These are phyloP conservation scores for Champsocephalus gunnari DNA, from an alignment of 2,797 vertebrate genomes.

Conservation along the genomic window DNA sequence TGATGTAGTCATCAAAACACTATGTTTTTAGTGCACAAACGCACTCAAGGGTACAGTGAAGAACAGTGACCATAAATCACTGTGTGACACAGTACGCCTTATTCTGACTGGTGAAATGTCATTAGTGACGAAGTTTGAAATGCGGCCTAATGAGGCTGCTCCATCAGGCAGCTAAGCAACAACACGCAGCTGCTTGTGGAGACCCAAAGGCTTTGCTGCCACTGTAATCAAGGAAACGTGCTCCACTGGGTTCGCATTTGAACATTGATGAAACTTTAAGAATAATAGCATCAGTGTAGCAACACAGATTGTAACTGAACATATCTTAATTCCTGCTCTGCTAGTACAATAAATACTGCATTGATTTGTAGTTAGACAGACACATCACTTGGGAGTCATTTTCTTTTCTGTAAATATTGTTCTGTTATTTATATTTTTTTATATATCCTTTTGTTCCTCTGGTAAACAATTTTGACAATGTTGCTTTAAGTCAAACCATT, in stretches of 20 bases:
- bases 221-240: slow-evolving; percentile 51
- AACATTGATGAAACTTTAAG: slow-evolving; percentile 20
- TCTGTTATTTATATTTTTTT: neutral
- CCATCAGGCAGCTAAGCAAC: slow-evolving; percentile 57
- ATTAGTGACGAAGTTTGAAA: slow-evolving; percentile 71
- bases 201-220: slow-evolving; percentile 46
- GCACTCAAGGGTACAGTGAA: slow-evolving; percentile 64
- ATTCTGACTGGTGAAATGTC: slow-evolving; percentile 67
- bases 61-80: slow-evolving; percentile 78
- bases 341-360: neutral
- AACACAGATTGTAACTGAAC: slow-evolving; percentile 8
- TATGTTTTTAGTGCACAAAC: slow-evolving; percentile 62
- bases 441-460: neutral
- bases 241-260: slow-evolving; percentile 41
- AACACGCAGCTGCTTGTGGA: slow-evolving; percentile 48
- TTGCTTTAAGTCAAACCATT: neutral
- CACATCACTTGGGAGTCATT: neutral
- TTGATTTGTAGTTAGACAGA: neutral
- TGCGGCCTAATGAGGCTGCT: slow-evolving; percentile 71
- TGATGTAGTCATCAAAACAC: slow-evolving; percentile 76
- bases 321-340: slow-evolving; percentile 5
- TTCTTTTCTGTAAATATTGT: neutral
- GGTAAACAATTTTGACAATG: neutral
- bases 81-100: slow-evolving; percentile 49
- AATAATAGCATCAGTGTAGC: slow-evolving; percentile 17